These are phyloP conservation scores for Erpornis zantholeuca DNA, from an alignment of 2,113 vertebrate genomes.

Conservation along the genomic window DNA sequence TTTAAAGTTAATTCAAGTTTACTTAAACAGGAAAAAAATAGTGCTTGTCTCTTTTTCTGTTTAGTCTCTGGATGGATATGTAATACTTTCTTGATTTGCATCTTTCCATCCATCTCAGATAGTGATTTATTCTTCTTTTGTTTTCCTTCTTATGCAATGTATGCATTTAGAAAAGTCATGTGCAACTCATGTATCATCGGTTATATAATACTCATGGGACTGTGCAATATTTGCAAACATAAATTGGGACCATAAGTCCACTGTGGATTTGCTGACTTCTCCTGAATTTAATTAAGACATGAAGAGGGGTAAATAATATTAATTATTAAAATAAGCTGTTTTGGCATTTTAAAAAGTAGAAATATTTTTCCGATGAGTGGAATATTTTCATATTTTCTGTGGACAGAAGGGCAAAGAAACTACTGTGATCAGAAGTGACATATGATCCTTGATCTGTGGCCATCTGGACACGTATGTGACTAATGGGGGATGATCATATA, in stretches of 20 bases:
- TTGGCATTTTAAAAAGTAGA: neutral
- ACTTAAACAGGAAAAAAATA: neutral
- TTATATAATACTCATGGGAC: neutral
- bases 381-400: neutral
- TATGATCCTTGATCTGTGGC: neutral
- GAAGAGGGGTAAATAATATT: neutral
- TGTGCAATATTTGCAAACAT: neutral
- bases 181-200: neutral
- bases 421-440: neutral
- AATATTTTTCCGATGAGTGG: neutral
- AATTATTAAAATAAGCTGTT: neutral
- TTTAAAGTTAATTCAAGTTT: neutral
- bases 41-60: neutral
- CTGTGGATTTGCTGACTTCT: neutral
- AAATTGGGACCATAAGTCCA: neutral
- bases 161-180: neutral
- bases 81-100: neutral
- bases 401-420: neutral
- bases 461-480: neutral
- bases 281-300: neutral
- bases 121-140: neutral
- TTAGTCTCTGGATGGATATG: neutral
- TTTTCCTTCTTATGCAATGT: neutral
- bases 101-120: neutral
- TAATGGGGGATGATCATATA: neutral